Percentiles rank a stretch among this genome's conserved stretches.
phyloP scores from a whole-genome alignment of 2,113 vertebrate species.

The Hymenochirus boettgeri region DNA sequence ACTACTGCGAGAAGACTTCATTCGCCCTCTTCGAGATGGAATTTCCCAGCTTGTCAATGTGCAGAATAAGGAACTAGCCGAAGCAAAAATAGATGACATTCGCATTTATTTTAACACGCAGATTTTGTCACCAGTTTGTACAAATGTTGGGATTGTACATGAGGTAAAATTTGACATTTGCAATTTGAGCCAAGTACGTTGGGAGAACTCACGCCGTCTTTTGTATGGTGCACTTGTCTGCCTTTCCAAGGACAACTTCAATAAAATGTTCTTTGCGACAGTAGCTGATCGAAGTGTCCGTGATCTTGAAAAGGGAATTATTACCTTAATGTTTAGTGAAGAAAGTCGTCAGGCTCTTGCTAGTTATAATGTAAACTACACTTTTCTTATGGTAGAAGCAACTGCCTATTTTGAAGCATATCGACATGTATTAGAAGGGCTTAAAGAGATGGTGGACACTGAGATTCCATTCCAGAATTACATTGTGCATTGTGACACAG shows the following conservation, averaged over 20 bases:
- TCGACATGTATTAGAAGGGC: conserved; percentile 48
- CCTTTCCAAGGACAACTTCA: conserved; percentile 45
- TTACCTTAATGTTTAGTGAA: conserved; percentile 25
- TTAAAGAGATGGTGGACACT: conserved; percentile 41
- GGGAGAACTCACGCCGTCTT: conserved; percentile 41
- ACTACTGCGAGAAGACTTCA: conserved; percentile 47
- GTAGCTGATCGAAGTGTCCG: conserved; percentile 34
- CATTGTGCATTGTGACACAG: conserved; percentile 39
- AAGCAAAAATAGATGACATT: conserved; percentile 12
- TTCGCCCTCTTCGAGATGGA: conserved; percentile 48
- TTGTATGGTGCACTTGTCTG: conserved; percentile 47
- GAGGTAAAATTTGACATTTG: conserved; percentile 10
- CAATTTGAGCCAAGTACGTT: neutral
- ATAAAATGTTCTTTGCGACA: conserved; percentile 48
- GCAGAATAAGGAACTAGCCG: neutral
- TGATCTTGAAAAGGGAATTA: conserved; percentile 6
- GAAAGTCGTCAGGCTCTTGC: conserved; percentile 1
- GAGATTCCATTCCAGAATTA: conserved; percentile 47
- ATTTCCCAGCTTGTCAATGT: conserved; percentile 38
- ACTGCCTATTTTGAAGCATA: conserved; percentile 52
- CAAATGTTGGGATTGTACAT: conserved; percentile 4
- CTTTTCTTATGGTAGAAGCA: conserved; percentile 49
- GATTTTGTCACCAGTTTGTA: conserved; percentile 8
- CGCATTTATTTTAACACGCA: conserved; percentile 21
- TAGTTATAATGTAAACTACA: neutral